Base-by-base conservation (phyloP, 2,113 vertebrate species). In the Protomyctophum bolini region DNA sequence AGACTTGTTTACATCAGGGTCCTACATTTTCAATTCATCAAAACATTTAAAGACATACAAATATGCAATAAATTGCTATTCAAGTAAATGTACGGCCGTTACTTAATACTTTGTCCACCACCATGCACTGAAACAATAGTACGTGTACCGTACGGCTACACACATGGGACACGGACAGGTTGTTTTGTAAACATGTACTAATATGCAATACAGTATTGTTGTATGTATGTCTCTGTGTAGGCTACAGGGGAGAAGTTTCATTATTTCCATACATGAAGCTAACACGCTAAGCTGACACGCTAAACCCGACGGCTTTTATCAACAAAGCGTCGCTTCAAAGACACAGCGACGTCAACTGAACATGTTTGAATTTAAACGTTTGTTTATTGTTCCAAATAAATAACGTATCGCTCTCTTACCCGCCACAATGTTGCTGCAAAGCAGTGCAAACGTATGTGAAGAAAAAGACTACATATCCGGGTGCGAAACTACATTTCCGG, bases 381-480 rank as follows among this genome's bases (percentile, higher is more conserved):
- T 21, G n/a, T 21, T 3, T 8, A 21, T 7, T 57, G 8, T 28
- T 28, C 10, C 9, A 28, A 66, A 72, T 63, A 63, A 52, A 68
- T 3, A 33, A 10, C n/a, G 48, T 14, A 56, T 4, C 55, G 56
- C 33, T 3, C 8, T 62, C 76, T 86, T 82, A 84, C 87, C 75
- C 85, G 85, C 87, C 83, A 85, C 83, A 75, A 75, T 56, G 9
- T 29, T 1, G 14, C 10, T 9, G 28, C 7, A 21, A 21, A 21
- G 21, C 21, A 21, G 21, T 21, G 21, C 21, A 41, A 41, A 41
- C 33, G 12, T 56, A 0, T 5, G 62, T 5, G 1, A 55, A 48
- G 57, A 58, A 72, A 6, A 41, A 41, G 5, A 80, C 68, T 82
- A 87, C 83, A 83, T 57, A 78, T 88, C 83, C 86, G 61, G 64